These are phyloP conservation scores for Frieseomelitta varia DNA, from an alignment of 1,140 invertebrate species.

Conservation along the genomic window DNA sequence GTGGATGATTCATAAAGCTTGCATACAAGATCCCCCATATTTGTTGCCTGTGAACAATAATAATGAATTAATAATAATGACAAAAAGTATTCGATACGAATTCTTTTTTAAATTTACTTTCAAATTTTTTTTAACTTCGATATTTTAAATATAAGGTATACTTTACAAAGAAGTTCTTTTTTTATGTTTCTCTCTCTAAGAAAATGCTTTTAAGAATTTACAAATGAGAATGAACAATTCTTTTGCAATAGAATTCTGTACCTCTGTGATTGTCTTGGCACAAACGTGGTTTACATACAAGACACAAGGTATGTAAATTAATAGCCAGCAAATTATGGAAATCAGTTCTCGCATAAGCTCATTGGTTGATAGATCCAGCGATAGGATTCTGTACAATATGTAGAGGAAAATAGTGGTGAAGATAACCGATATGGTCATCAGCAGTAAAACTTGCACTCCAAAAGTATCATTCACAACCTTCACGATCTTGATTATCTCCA, in stretches of 20 bases:
- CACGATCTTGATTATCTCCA: conserved; percentile 62
- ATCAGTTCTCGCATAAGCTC: background rate
- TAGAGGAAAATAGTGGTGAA: conserved; percentile 61
- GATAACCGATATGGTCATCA: conserved; percentile 56
- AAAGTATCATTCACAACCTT: conserved; percentile 55
- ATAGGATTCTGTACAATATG: conserved; percentile 50
- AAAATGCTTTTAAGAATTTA: background rate
- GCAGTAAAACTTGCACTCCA: conserved; percentile 62
- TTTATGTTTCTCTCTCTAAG: background rate
- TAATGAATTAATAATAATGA: background rate
- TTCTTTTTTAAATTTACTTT: no score
- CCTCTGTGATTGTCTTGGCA: conserved; percentile 45
- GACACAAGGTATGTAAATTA: conserved; percentile 45
- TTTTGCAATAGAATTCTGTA: background rate
- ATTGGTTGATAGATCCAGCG: background rate
- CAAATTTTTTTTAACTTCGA: background rate
- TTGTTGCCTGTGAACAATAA: conserved; percentile 41
- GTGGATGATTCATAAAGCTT: conserved; percentile 64
- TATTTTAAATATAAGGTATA: no score
- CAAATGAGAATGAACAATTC: background rate
- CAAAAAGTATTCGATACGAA: no score
- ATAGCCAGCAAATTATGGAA: conserved; percentile 25
- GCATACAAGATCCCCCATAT: conserved; percentile 66
- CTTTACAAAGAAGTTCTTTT: background rate
- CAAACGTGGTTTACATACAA: conserved; percentile 50